Evolutionary conservation across 2,797 vertebrate genomes (phyloP).

Genomic region (Thunnus albacares): DNA sequence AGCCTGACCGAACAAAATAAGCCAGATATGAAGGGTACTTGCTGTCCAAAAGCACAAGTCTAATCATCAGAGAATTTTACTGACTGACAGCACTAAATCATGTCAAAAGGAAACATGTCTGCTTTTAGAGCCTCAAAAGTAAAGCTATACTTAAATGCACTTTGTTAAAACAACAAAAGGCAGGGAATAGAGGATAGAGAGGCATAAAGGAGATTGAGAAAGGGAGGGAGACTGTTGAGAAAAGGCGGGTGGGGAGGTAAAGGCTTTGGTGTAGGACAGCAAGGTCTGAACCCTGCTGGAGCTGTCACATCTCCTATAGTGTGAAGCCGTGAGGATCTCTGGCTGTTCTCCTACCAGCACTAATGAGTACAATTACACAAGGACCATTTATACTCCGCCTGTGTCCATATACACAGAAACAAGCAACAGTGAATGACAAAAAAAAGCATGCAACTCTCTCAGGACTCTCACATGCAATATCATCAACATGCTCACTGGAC

Average conservation of each 20-base stretch:
- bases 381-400: conserved; percentile 41
- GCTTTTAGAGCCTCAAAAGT: conserved; percentile 4
- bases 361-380: conserved; percentile 76
- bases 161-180: not conserved
- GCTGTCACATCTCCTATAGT: conserved; percentile 58
- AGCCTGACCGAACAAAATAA: not conserved
- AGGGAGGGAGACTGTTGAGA: not conserved
- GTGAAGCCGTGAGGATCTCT: conserved; percentile 51
- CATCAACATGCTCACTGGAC: not conserved
- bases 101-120: not conserved
- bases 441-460: not conserved
- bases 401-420: conserved; percentile 30
- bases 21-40: not conserved
- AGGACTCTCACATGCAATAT: conserved; percentile 27
- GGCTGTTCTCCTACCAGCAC: conserved; percentile 56
- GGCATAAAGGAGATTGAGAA: not conserved
- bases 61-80: not conserved
- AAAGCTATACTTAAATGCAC: not conserved
- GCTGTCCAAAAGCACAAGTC: conserved; percentile 2
- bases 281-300: conserved; percentile 64
- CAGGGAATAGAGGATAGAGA: not conserved
- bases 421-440: conserved; percentile 20
- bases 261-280: conserved; percentile 40
- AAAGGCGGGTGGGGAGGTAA: conserved; percentile 20
- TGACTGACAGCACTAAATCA: not conserved